Percentiles rank a stretch among this genome's conserved stretches.
Evolutionary conservation across 2,888 invertebrate genomes (phyloP).

Genomic region (Cremastinae sp.): DNA sequence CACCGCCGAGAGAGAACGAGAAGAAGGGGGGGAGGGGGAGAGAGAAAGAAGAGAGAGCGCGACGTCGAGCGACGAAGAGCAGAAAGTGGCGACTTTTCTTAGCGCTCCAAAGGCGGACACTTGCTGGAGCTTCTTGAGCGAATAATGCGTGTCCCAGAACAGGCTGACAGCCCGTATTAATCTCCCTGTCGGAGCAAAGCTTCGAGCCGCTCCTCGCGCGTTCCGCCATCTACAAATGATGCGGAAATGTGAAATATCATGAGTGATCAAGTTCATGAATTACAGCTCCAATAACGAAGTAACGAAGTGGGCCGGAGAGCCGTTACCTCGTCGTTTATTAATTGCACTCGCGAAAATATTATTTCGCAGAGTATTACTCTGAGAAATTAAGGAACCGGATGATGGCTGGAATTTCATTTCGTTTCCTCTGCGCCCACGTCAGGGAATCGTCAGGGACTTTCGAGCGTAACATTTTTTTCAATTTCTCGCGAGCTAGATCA

Average conservation of each 20-base stretch:
- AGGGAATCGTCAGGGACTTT: no score
- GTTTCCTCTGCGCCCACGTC: no score
- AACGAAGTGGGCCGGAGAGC: neutral
- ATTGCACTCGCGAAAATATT: constrained; percentile 10
- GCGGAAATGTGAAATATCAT: constrained; percentile 44
- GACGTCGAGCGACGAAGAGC: neutral
- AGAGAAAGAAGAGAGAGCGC: neutral
- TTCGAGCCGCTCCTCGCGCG: neutral
- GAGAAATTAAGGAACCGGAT: no score
- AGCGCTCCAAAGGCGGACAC: constrained; percentile 25
- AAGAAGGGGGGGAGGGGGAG: constrained; percentile 1
- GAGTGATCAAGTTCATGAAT: constrained; percentile 44
- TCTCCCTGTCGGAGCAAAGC: constrained; percentile 11
- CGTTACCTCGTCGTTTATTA: constrained; percentile 31
- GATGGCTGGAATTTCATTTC: no score
- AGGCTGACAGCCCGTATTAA: constrained; percentile 46
- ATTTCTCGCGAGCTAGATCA: no score
- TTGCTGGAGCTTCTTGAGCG: constrained; percentile 50
- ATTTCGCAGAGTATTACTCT: no score
- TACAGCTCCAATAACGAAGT: constrained; percentile 24
- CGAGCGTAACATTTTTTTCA: no score
- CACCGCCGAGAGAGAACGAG: constrained; percentile 2
- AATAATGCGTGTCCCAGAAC: constrained; percentile 49
- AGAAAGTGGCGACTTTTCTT: constrained; percentile 13
- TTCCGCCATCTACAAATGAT: constrained; percentile 28